Base-by-base conservation (phyloP, 2,797 vertebrate genomes). In the Xerus rutilus region DNA sequence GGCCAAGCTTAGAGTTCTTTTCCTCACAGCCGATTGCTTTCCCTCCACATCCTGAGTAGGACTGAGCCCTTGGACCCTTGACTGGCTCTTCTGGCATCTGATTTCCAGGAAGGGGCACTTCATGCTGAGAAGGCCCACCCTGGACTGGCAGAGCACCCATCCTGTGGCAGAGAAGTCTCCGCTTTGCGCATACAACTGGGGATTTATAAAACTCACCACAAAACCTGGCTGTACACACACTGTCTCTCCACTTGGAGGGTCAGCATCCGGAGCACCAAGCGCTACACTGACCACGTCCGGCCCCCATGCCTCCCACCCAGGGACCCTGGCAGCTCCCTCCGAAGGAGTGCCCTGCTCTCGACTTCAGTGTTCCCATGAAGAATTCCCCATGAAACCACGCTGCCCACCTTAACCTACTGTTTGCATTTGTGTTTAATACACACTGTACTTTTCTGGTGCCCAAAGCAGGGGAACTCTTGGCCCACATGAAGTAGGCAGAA, bases 381-480 rank as follows among this genome's bases (percentile, higher is more conserved):
- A 83, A 83, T 78, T 74, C 65, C 64, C 59, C 25, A 39, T 28
- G 47, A 81, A 73, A 59, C 72, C 54, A 13, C 70, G 82, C 87
- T 82, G 74, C 84, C 72, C 86, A n/a, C 86, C 20, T 84, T 6
- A 1, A 15, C 65, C 79, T 47, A 28, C 93, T 81, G 73, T 91
- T 54, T 70, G 86, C 15, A 0, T 76, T 70, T 67, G 77, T 49
- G 95, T 70, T 74, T 67, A 86, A 97, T 62, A 95, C 5, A 84
- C 0, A 54, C 96, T 96, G 89, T 96, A 47, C 97, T 97, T 96
- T 96, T 93, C 95, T 91, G 2, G 17, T 86, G 96, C 94, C 95
- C 89, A 69, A 79, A 95, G 62, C 23, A 35, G 67, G 32, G 84
- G 54, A 74, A 95, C 84, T 91, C 64, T 32, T 43, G 43, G 45